Evolutionary conservation across 2,797 vertebrate genomes (phyloP), one percentile per base, ranked within the genome.

Genomic region (Miichthys miiuy): DNA sequence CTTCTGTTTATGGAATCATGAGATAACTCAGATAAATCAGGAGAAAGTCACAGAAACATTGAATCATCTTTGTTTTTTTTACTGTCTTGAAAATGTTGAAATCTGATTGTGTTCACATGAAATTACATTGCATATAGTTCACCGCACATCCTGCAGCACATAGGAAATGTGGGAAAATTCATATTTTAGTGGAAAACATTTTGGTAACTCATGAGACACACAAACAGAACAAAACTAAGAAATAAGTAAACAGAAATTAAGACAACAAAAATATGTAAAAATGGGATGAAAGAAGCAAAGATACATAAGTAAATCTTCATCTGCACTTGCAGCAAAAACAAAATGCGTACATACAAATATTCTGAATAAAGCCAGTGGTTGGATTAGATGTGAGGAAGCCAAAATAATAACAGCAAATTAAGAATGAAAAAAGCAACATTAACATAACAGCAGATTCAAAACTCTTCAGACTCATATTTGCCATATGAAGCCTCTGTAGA

Each of bases 71-170:
- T 38, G 34, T 75, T 72, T 82, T 47, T 79, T 90, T 91, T 92
- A 89, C 85, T 92, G 46, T 80, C 60, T 81, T 77, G 42, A 88
- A 86, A 91, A 84, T 64, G 63, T 34, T 72, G 20, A 70, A 75
- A 79, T 82, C 30, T 81, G 68, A 89, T 79, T 79, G 65, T 23
- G 55, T 82, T 82, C 76, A 84, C 69, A 88, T 72, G 63, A 38
- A 20, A 71, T 62, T 85, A 75, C 72, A 88, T 83, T 82, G 70
- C 64, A 83, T 82, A 85, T 58, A 72, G 9, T 68, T 84, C 66
- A 52, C 46, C 38, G 66, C 62, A 80, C 54, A 67, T 51, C 51
- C 62, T 44, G 52, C 46, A 38, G 25, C 16, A 25, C 46, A 69
- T 16, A 81, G 30, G 34, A 70, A 69, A 68, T 13, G 61, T 16